phyloP scores from a whole-genome alignment of 2,113 vertebrate genomes.

The Poeciliopsis retropinna region DNA sequence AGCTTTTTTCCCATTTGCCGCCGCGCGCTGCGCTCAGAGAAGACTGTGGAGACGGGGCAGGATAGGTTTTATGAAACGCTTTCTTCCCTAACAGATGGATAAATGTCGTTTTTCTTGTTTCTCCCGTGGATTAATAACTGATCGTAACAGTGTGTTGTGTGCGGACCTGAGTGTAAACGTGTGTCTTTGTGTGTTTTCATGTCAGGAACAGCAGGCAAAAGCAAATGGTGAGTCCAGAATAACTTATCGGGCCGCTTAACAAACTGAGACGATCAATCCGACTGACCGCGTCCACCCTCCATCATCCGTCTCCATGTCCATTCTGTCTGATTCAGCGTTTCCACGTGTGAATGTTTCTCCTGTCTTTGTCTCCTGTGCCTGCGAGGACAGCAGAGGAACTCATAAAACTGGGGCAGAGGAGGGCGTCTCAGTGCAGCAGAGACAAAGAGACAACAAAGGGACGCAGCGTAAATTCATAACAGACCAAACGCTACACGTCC shows the following conservation, averaged over 20 bases:
- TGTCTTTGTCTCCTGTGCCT: constrained; percentile 57
- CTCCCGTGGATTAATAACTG: constrained; percentile 65
- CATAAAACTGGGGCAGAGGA: constrained; percentile 73
- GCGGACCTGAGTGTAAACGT: constrained; percentile 24
- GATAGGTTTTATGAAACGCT: constrained; percentile 50
- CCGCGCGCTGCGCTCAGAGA: constrained; percentile 51
- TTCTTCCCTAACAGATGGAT: constrained; percentile 62
- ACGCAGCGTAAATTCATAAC: constrained; percentile 48
- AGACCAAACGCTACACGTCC: constrained; percentile 34
- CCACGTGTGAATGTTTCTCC: constrained; percentile 18
- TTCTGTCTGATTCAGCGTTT: constrained; percentile 24
- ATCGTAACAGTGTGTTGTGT: constrained; percentile 48
- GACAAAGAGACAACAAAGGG: constrained; percentile 68
- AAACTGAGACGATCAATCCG: constrained; percentile 33
- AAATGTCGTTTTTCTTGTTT: constrained; percentile 50
- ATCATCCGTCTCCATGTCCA: constrained; percentile 51
- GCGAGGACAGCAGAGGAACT: constrained; percentile 55
- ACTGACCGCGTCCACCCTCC: constrained; percentile 34
- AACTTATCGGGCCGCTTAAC: constrained; percentile 45
- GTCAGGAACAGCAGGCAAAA: constrained; percentile 45
- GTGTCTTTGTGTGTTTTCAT: constrained; percentile 27
- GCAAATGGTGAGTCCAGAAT: constrained; percentile 63
- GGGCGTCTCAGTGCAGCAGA: constrained; percentile 61
- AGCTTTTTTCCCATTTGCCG: constrained; percentile 45
- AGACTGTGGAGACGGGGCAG: constrained; percentile 61